phyloP scores from a whole-genome alignment of 2,888 invertebrate species.

The Proisotoma minuta region DNA sequence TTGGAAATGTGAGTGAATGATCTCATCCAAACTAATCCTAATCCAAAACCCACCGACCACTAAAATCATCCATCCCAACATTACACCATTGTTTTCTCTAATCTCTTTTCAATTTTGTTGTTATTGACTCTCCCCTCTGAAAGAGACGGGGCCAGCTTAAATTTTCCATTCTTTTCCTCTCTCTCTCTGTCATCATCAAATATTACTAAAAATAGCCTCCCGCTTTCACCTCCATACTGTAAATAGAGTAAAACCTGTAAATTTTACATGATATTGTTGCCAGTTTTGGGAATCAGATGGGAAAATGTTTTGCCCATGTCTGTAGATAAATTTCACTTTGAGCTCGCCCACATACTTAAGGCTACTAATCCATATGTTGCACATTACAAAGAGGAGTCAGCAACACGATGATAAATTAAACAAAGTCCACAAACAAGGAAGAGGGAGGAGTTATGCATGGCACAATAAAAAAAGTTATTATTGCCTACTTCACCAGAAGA shows the following conservation, averaged over 20 bases:
- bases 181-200: background rate
- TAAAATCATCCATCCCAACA: background rate
- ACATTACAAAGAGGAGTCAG: too few species aligned
- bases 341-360: too few species aligned
- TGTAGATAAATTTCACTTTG: too few species aligned
- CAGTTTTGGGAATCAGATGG: background rate
- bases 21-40: background rate
- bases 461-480: conserved; percentile 2
- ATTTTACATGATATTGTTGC: conserved; percentile 4
- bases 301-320: too few species aligned
- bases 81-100: conserved; percentile 6
- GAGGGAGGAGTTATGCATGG: too few species aligned
- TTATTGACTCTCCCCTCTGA: background rate
- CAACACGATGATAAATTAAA: conserved; percentile 6
- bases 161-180: background rate
- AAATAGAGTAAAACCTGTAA: background rate
- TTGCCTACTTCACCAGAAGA: conserved; percentile 3
- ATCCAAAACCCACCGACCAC: background rate
- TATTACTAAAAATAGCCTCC: background rate
- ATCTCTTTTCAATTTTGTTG: conserved; percentile 11
- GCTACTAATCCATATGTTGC: too few species aligned
- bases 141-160: background rate
- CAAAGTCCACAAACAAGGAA: too few species aligned
- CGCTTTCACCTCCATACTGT: conserved; percentile 1
- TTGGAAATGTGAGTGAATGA: background rate